Evolutionary conservation across 1,140 invertebrate genomes (phyloP).

Genomic region (Drosophila bipectinata): DNA sequence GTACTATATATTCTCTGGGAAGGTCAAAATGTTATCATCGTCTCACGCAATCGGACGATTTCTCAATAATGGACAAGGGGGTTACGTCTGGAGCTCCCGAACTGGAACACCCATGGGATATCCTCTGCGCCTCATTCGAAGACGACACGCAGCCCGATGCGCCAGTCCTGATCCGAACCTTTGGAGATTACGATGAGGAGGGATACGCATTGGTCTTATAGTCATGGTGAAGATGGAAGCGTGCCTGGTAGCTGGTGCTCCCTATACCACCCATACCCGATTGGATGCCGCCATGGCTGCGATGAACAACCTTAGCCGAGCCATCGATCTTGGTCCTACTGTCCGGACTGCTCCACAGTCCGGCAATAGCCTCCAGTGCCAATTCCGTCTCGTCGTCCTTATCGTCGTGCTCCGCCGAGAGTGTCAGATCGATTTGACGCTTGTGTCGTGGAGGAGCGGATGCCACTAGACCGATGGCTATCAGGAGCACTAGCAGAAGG

Average conservation of each 20-base stretch:
- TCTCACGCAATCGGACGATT: slow-evolving; percentile 58
- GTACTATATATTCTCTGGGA: slow-evolving; percentile 3
- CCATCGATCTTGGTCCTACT: slow-evolving; percentile 77
- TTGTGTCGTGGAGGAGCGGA: slow-evolving; percentile 17
- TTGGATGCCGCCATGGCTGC: slow-evolving; percentile 48
- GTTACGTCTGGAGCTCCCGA: slow-evolving; percentile 18
- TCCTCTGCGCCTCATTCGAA: slow-evolving; percentile 41
- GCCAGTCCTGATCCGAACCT: slow-evolving; percentile 76
- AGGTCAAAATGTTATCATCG: slow-evolving; percentile 74
- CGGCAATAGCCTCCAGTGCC: slow-evolving; percentile 77
- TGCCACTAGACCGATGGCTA: slow-evolving; percentile 12
- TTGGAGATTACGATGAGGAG: slow-evolving; percentile 36
- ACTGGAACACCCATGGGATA: neutral
- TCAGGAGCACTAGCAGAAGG: slow-evolving; percentile 30
- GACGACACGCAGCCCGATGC: slow-evolving; percentile 68
- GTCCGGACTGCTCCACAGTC: slow-evolving; percentile 77
- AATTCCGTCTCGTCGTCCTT: slow-evolving; percentile 76
- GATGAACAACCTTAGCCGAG: slow-evolving; percentile 71
- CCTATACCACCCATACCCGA: slow-evolving; percentile 62
- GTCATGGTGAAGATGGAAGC: slow-evolving; percentile 78
- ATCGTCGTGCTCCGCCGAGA: slow-evolving; percentile 79
- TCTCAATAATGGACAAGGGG: neutral
- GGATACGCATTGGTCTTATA: slow-evolving; percentile 71
- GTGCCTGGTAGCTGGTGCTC: slow-evolving; percentile 76
- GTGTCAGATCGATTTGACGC: slow-evolving; percentile 76